Evolutionary conservation across 2,113 vertebrate species (phyloP), one percentile per base, ranked within the genome.

Genomic region (Leucoraja erinaceus): DNA sequence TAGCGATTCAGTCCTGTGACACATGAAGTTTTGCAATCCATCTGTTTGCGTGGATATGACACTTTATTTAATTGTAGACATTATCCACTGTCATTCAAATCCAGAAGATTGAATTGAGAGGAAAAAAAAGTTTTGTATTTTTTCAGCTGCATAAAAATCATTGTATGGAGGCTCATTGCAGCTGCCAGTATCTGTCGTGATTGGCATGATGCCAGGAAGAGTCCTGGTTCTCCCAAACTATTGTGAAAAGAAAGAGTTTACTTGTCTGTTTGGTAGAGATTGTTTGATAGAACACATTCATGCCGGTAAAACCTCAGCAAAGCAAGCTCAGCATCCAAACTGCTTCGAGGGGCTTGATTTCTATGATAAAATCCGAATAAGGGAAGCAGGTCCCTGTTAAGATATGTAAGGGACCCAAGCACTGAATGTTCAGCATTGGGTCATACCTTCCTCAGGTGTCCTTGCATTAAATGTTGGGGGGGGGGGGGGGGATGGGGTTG

Each of bases 11-110:
- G 66, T 54, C 66, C 90, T 91, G 68, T 74, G 90, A 91, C 68
- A 91, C 11, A 91, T 70, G 90, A 91, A 47, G 66, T 47, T 91
- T 90, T 91, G 38, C 68, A 91, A 91, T 72, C 90, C 68, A 91
- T 91, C 68, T 72, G 68, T 91, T 91, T 72, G 90, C 72, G 72
- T 28, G 33, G 5, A 28, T 91, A 72, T 91, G 90, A 91, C 66
- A 11, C 66, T 74, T 91, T 47, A 91, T 33, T 91, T 91, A 68
- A 72, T 72, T 91, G 68, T 70, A 22, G 33, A 91, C 38, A 86
- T 88, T 88, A 63, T 88, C 83, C 68, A 54, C 33, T 91, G 90
- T 22, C 90, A 91, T 91, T 91, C 38, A 54, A 54, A 91, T 63
- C 59, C 9, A 72, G 63, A 33, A 12, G 68, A 9, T 72, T 70